Percentiles rank a stretch among this genome's conserved stretches.
Evolutionary conservation across 2,888 invertebrate species (phyloP).

Genomic region (Phania funesta): DNA sequence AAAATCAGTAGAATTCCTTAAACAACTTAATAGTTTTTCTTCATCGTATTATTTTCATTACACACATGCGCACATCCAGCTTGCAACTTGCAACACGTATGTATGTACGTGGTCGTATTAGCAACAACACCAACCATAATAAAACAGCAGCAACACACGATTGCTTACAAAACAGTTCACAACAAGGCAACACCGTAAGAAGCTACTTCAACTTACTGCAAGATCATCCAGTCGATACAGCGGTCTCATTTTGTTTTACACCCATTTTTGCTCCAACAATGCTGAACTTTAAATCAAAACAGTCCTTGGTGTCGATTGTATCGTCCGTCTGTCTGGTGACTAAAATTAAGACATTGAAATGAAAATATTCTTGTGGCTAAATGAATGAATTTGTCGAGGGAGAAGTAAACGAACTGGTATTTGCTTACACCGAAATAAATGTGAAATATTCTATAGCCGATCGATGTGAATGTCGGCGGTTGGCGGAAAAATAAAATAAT

Average conservation of each 20-base stretch:
- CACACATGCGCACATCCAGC: too few species aligned
- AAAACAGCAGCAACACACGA: conserved; percentile 57
- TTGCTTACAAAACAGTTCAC: conserved; percentile 67
- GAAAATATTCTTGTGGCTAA: conserved; percentile 71
- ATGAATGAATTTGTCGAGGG: conserved; percentile 75
- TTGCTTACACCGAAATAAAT: conserved; percentile 66
- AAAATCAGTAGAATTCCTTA: conserved; percentile 9
- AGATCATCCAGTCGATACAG: conserved; percentile 5
- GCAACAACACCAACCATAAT: conserved; percentile 55
- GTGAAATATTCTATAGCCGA: conserved; percentile 75
- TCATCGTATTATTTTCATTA: background rate
- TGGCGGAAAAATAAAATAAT: background rate
- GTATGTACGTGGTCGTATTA: conserved; percentile 1
- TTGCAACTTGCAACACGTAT: conserved; percentile 7
- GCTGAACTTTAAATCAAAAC: conserved; percentile 52
- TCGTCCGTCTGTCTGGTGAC: conserved; percentile 23
- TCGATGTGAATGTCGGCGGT: background rate
- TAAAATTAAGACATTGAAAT: conserved; percentile 67
- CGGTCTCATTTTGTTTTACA: background rate
- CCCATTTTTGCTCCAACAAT: conserved; percentile 11
- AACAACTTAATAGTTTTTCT: conserved; percentile 29
- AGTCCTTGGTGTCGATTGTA: conserved; percentile 37
- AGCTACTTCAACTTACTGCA: conserved; percentile 59
- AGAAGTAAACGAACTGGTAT: background rate
- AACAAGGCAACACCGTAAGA: conserved; percentile 63